These are phyloP conservation scores for Cichladusa arquata DNA, from an alignment of 2,113 vertebrate species.

Conservation along the genomic window DNA sequence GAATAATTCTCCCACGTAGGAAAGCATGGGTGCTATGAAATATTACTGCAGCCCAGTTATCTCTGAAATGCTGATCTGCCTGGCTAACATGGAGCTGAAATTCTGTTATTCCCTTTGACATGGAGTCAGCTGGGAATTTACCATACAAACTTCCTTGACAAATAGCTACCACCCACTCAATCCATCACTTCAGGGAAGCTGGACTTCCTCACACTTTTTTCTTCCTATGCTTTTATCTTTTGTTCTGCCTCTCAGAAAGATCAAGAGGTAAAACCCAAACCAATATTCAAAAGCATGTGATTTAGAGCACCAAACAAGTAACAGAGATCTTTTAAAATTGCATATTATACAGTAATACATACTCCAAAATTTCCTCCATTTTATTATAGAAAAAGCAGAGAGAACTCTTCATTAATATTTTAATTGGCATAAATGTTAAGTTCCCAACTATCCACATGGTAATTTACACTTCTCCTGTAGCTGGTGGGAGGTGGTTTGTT, in stretches of 20 bases:
- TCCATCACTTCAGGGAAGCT: constrained; percentile 19
- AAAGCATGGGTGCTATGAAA: neutral
- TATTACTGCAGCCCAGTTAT: neutral
- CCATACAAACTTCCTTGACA: constrained; percentile 43
- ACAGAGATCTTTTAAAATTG: neutral
- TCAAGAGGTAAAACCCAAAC: neutral
- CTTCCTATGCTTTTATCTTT: constrained; percentile 1
- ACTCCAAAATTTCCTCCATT: neutral
- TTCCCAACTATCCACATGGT: constrained; percentile 21
- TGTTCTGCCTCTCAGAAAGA: constrained; percentile 18
- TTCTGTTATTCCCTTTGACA: constrained; percentile 28
- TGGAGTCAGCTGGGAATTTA: constrained; percentile 18
- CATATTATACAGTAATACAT: neutral
- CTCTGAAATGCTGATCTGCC: constrained; percentile 13
- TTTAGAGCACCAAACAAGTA: neutral
- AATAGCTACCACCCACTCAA: constrained; percentile 34
- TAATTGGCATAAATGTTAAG: constrained; percentile 25
- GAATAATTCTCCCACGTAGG: neutral
- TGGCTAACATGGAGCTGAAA: neutral
- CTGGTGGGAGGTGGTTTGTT: constrained; percentile 43
- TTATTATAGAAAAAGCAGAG: neutral
- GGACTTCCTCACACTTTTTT: neutral
- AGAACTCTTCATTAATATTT: constrained; percentile 47
- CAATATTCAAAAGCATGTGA: neutral
- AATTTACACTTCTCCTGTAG: constrained; percentile 18